Evolutionary conservation across 2,888 invertebrate species (phyloP).

Genomic region (Lobophora halterata): DNA sequence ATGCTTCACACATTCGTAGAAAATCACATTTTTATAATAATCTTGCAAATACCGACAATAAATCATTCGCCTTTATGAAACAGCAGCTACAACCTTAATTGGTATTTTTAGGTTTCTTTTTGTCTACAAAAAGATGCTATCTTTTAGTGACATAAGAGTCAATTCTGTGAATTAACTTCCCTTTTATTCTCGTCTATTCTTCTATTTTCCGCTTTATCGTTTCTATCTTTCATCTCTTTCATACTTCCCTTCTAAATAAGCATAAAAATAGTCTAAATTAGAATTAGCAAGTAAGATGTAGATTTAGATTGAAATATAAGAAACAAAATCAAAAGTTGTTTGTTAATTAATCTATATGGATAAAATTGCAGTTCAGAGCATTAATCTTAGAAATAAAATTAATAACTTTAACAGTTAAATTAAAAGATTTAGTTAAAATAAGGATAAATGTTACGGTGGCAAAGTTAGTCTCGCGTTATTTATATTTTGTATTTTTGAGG

Average conservation of each 20-base stretch:
- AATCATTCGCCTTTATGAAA: conserved; percentile 38
- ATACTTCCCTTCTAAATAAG: conserved; percentile 61
- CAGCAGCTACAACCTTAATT: conserved; percentile 25
- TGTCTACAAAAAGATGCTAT: background rate
- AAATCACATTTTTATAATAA: conserved; percentile 38
- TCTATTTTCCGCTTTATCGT: conserved; percentile 33
- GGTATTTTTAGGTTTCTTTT: conserved; percentile 2
- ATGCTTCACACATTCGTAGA: conserved; percentile 49
- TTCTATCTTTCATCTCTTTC: conserved; percentile 40
- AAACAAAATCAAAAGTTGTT: conserved; percentile 72
- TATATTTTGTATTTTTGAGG: conserved; percentile 36
- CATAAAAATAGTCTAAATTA: conserved; percentile 58
- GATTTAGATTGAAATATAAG: conserved; percentile 59
- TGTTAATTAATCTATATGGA: conserved; percentile 77
- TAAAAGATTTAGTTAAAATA: conserved; percentile 57
- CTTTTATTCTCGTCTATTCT: conserved; percentile 26
- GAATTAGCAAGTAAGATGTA: conserved; percentile 64
- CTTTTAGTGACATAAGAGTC: conserved; percentile 35
- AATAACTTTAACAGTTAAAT: conserved; percentile 59
- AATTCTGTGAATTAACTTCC: conserved; percentile 54
- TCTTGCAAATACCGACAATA: conserved; percentile 60
- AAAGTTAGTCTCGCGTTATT: conserved; percentile 43
- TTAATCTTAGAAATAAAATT: conserved; percentile 70
- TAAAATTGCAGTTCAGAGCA: conserved; percentile 79
- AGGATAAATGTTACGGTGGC: conserved; percentile 45